Evolutionary conservation across 2,797 vertebrate species (phyloP), one percentile per base, ranked within the genome.

Genomic region (Apogon hyalosoma): DNA sequence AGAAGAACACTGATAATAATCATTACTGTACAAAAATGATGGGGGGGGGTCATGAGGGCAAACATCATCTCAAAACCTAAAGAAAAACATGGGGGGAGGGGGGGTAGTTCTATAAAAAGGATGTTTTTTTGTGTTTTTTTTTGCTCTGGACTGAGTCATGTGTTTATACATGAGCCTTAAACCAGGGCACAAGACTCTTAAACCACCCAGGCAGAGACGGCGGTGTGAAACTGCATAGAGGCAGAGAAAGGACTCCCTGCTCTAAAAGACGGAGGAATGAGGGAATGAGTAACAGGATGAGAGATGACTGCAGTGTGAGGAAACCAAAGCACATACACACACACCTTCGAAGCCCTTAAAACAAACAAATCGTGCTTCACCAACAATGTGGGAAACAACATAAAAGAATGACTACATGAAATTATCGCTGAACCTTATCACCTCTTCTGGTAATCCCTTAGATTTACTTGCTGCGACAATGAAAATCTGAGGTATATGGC

Each of bases 401-500:
- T 73, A 75, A 81, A 83, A 72, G 63, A 82, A 49, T 61, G 85
- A 84, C 48, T 73, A 83, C 56, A 82, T 61, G 61, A 73, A 76
- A 69, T 24, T 2, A 60, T 72, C 14, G 45, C 11, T 75, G 58
- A 85, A 83, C 73, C 68, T 59, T 56, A 65, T 19, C 60, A 63
- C 52, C 68, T 81, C 77, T 48, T 63, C 19, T 76, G 41, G 19
- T 75, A 48, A 80, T 74, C 57, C 60, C 69, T 80, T 76, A 67
- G 59, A 74, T 64, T 79, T 46, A 79, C 55, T 69, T 70, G 64
- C 33, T 80, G 61, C 77, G 71, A 62, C 88, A 69, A 73, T 82
- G 59, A 71, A 36, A 49, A 62, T 88, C 58, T 81, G 87, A 88
- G 85, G 86, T 87, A 88, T 92, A 92, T 91, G 91, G 89, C 90